phyloP scores from a whole-genome alignment of 2,888 invertebrate genomes.

The Epicampocera succincta region DNA sequence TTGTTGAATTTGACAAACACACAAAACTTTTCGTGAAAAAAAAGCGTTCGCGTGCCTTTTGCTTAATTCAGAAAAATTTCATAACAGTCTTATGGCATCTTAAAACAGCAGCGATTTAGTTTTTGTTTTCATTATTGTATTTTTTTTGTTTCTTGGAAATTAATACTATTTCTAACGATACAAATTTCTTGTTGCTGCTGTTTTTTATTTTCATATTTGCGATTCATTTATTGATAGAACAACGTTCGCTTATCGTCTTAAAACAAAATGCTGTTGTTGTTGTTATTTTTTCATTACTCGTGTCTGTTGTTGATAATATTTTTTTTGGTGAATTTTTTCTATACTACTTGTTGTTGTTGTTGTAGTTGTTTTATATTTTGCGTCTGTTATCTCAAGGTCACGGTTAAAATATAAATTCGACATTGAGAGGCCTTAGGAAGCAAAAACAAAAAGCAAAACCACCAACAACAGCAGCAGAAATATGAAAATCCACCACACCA shows the following conservation, averaged over 20 bases:
- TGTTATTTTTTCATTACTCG: conserved; percentile 59
- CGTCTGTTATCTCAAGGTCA: conserved; percentile 78
- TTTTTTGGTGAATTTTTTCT: conserved; percentile 52
- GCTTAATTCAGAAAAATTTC: too few species aligned
- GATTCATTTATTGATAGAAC: conserved; percentile 53
- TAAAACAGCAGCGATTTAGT: not conserved
- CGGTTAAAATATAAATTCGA: conserved; percentile 75
- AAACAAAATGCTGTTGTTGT: conserved; percentile 34
- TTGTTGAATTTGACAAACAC: too few species aligned
- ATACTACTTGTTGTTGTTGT: conserved; percentile 45
- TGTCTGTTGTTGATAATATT: conserved; percentile 63
- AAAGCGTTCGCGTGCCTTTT: too few species aligned
- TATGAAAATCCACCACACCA: not conserved
- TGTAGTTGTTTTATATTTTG: conserved; percentile 60
- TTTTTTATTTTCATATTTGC: conserved; percentile 23
- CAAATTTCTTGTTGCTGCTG: conserved; percentile 36
- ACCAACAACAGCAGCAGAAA: not conserved
- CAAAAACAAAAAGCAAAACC: too few species aligned
- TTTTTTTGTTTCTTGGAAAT: conserved; percentile 34
- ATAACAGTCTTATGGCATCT: conserved; percentile 15
- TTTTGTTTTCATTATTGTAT: not conserved
- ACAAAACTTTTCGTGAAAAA: too few species aligned
- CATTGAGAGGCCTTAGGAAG: conserved; percentile 70
- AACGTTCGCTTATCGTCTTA: conserved; percentile 25
- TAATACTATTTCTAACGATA: conserved; percentile 25